Conservation (phyloP, 2,888 invertebrate genomes). For the Pyrrhosoma nymphula region DNA sequence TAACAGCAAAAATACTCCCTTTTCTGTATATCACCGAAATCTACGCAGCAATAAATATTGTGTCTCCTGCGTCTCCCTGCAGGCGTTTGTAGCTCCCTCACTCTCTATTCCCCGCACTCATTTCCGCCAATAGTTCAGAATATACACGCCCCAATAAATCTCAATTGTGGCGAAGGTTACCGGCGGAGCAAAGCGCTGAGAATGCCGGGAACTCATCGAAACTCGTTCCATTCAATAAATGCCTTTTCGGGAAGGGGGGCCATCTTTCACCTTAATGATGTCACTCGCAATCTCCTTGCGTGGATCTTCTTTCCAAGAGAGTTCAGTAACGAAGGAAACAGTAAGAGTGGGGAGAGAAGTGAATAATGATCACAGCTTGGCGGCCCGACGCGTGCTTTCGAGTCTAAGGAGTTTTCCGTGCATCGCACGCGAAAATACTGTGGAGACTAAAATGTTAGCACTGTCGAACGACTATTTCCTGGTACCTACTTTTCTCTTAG, state of each 20-base stretch:
- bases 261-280: slow-evolving; percentile 25
- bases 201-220: slow-evolving; percentile 12
- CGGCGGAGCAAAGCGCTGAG: not conserved
- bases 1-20: not conserved
- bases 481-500: too few species aligned
- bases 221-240: slow-evolving; percentile 36
- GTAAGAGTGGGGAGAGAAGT: not conserved
- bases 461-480: too few species aligned
- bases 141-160: not conserved
- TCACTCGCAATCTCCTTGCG: slow-evolving; percentile 27
- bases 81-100: too few species aligned
- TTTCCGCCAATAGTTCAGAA: not conserved
- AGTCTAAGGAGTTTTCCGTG: not conserved
- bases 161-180: not conserved
- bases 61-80: not conserved
- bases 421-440: not conserved
- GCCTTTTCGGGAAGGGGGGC: not conserved
- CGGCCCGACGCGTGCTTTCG: not conserved
- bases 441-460: not conserved
- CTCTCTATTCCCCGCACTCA: not conserved
- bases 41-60: not conserved
- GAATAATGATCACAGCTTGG: not conserved
- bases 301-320: slow-evolving; percentile 30
- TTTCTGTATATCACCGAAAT: not conserved
- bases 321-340: not conserved